phyloP scores from a whole-genome alignment of 2,797 vertebrate genomes.

The Neosalanx taihuensis region DNA sequence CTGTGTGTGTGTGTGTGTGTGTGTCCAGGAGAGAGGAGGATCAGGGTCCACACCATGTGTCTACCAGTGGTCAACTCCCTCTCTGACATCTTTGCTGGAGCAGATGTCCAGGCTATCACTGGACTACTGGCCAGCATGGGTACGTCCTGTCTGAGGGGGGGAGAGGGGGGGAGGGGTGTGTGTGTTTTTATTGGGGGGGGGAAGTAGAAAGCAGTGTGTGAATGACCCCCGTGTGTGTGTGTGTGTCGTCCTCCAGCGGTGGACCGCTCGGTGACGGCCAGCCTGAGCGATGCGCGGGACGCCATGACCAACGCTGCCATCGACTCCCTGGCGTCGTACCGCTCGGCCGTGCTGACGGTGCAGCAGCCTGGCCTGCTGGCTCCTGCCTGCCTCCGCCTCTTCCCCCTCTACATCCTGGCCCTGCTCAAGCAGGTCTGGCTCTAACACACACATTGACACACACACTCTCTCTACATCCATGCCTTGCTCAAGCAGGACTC shows the following conservation, averaged over 20 bases:
- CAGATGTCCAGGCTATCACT: slow-evolving; percentile 91
- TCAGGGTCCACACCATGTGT: slow-evolving; percentile 96
- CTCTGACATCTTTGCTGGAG: slow-evolving; percentile 90
- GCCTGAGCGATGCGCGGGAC: slow-evolving; percentile 88
- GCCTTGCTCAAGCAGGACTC: neutral
- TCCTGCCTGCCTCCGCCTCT: slow-evolving; percentile 84
- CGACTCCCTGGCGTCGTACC: slow-evolving; percentile 85
- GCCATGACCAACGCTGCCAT: slow-evolving; percentile 92
- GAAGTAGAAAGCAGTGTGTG: neutral
- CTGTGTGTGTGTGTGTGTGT: neutral
- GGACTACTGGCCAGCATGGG: slow-evolving; percentile 95
- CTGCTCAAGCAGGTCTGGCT: slow-evolving; percentile 88
- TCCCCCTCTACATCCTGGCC: slow-evolving; percentile 87
- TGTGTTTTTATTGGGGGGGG: neutral
- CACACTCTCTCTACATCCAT: too few species aligned
- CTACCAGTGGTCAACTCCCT: slow-evolving; percentile 90
- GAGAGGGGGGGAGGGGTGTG: too few species aligned
- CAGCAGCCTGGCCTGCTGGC: slow-evolving; percentile 90
- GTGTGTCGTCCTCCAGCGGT: slow-evolving; percentile 71
- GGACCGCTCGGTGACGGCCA: slow-evolving; percentile 86
- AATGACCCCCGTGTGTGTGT: neutral
- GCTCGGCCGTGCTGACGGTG: slow-evolving; percentile 81
- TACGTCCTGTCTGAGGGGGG: slow-evolving; percentile 54
- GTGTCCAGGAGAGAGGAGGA: slow-evolving; percentile 86
- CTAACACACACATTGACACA: neutral